Evolutionary conservation across 2,888 invertebrate genomes (phyloP), one percentile per base, ranked within the genome.

Genomic region (Macroteleia sp.): DNA sequence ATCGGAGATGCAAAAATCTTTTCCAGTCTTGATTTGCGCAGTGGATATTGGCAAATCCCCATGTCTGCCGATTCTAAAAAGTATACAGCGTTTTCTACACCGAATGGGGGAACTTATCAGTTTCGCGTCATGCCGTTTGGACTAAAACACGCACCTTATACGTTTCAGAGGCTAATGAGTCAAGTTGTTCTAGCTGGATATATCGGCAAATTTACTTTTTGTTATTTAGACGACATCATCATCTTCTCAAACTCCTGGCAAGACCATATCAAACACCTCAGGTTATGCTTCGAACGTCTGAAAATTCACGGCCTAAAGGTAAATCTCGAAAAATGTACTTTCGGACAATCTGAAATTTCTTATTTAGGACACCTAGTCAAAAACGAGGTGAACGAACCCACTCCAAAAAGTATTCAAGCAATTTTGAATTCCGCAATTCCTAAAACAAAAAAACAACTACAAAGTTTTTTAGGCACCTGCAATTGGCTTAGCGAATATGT

Each of bases 11-110:
- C 87, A 0, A 54, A 32, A 20, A 64, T 85, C 5, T 86, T 86
- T 39, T 69, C 83, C 3, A 84, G 83, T 9, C 50, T 88, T 1
- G 86, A 87, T 19, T 56, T 86, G 2, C 80, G 80, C 16, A 77
- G 79, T 36, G 85, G 87, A 2, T 88, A 86, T 48, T 88, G 87
- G 86, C 87, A 86, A 44, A 59, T 87, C 1, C 82, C 81, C 1
- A 67, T 88, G 75, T 78, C 77, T n/a, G 57, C 62, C 1, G 41
- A 61, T 4, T 74, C 78, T 0, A 80, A 75, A 12, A 61, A 57
- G 25, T 64, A 80, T 10, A 86, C 87, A 0, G 85, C 85, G 0
- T 87, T 87, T 36, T 32, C 79, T 10, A 84, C 85, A 0, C 85
- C 85, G 1, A 79, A 82, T 25, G 83, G 84, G 4, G 82, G 83